A percentile compares a stretch with the other conserved stretches of the same genome.
These are phyloP conservation scores for Hyposoter dolosus DNA, from an alignment of 2,888 invertebrate genomes.

Conservation along the genomic window DNA sequence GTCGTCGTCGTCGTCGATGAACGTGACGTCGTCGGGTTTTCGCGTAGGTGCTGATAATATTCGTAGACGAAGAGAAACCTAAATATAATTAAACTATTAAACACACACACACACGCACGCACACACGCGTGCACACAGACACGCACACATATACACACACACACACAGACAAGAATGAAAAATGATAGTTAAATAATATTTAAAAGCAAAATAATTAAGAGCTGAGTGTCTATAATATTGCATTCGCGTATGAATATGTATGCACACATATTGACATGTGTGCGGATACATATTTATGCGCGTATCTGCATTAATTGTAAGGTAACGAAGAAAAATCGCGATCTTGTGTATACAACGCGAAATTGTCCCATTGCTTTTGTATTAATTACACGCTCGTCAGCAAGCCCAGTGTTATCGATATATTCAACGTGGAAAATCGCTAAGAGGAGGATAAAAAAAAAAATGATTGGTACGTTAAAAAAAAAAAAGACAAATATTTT, in stretches of 20 bases:
- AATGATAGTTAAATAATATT: slow-evolving; percentile 31
- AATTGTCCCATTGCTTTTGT: slow-evolving; percentile 62
- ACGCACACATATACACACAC: not conserved
- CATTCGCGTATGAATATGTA: slow-evolving; percentile 4
- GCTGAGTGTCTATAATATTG: slow-evolving; percentile 59
- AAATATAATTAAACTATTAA: not conserved
- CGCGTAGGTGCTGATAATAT: slow-evolving; percentile 63
- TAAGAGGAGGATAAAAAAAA: slow-evolving; percentile 15
- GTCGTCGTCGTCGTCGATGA: slow-evolving; percentile 41
- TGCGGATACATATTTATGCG: not conserved
- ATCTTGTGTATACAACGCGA: slow-evolving; percentile 46
- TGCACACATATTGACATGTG: not conserved
- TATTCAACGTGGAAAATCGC: slow-evolving; percentile 19
- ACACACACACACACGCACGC: not conserved
- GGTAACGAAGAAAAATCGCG: slow-evolving; percentile 29
- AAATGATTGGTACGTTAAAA: not conserved
- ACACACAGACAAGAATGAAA: slow-evolving; percentile 16
- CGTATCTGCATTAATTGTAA: not conserved
- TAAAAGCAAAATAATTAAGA: slow-evolving; percentile 19
- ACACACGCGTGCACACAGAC: no score
- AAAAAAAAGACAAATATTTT: not conserved
- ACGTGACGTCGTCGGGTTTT: slow-evolving; percentile 57
- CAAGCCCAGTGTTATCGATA: slow-evolving; percentile 44
- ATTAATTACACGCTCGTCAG: slow-evolving; percentile 58
- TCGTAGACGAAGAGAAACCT: slow-evolving; percentile 24